These are phyloP conservation scores for Galeopterus variegatus DNA, from an alignment of 2,113 vertebrate genomes.

Conservation along the genomic window DNA sequence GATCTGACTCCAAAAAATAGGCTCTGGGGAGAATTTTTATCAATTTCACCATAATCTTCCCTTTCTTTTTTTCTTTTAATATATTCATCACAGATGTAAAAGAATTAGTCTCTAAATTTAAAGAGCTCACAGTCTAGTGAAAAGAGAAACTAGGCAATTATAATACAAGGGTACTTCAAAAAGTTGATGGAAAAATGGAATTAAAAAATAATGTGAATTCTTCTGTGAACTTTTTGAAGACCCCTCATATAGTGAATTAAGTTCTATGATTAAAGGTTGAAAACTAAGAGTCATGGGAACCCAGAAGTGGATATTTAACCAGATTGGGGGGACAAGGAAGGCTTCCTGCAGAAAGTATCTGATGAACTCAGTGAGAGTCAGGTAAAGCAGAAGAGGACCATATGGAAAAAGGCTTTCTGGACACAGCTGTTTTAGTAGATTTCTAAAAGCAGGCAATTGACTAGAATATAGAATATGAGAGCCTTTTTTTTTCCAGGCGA, in stretches of 20 bases:
- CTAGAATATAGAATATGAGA: neutral
- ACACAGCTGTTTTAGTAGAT: neutral
- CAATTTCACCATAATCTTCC: neutral
- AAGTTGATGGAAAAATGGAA: no score
- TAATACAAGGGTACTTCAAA: neutral
- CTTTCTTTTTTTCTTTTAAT: neutral
- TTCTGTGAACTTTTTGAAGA: no score
- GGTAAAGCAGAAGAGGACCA: neutral
- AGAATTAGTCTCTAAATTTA: neutral
- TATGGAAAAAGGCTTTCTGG: neutral
- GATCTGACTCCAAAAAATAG: neutral
- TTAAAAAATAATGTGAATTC: no score
- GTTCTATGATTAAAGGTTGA: neutral
- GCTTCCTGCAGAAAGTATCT: neutral
- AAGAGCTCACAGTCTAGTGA: neutral
- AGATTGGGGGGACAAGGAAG: neutral
- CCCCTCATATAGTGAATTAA: neutral
- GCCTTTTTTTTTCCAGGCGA: neutral
- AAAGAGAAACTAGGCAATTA: neutral
- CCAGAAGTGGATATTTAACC: neutral
- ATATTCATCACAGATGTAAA: neutral
- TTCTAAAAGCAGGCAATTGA: neutral
- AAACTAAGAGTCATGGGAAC: neutral
- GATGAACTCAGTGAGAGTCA: neutral
- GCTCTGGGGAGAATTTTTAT: neutral